Conservation (phyloP, 2,797 vertebrate species). For the Pteronotus mesoamericanus region DNA sequence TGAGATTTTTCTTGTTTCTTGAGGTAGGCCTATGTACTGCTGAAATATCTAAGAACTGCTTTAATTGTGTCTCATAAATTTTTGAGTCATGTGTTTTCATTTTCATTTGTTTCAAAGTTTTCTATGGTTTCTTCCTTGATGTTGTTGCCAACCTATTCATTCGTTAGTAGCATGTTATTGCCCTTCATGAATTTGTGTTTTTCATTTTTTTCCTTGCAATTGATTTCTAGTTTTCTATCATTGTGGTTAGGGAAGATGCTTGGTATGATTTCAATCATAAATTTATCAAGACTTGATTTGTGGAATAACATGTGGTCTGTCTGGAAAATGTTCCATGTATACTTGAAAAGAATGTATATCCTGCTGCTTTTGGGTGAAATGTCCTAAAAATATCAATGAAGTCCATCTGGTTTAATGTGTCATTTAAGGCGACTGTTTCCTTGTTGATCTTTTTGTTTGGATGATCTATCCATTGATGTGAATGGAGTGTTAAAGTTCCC, state of each 20-base stretch:
- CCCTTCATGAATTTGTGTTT: background rate
- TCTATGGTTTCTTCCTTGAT: background rate
- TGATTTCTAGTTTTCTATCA: background rate
- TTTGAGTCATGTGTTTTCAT: background rate
- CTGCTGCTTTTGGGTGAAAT: background rate
- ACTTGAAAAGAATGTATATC: background rate
- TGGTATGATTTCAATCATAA: background rate
- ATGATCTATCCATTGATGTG: background rate
- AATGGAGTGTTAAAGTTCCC: background rate
- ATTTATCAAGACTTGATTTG: background rate
- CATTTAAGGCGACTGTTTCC: background rate
- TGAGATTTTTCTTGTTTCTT: background rate
- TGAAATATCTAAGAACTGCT: background rate
- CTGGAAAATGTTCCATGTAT: background rate
- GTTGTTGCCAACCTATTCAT: background rate
- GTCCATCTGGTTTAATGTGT: background rate
- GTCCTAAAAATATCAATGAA: background rate
- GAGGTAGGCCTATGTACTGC: background rate
- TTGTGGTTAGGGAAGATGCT: background rate
- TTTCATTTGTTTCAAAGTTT: background rate
- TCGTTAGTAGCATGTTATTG: background rate
- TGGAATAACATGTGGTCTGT: background rate
- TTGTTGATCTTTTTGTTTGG: background rate
- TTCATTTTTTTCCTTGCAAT: background rate
- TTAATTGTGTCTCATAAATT: background rate